Conservation (phyloP, 2,888 invertebrate genomes). For the Drosophila mayaguana region DNA sequence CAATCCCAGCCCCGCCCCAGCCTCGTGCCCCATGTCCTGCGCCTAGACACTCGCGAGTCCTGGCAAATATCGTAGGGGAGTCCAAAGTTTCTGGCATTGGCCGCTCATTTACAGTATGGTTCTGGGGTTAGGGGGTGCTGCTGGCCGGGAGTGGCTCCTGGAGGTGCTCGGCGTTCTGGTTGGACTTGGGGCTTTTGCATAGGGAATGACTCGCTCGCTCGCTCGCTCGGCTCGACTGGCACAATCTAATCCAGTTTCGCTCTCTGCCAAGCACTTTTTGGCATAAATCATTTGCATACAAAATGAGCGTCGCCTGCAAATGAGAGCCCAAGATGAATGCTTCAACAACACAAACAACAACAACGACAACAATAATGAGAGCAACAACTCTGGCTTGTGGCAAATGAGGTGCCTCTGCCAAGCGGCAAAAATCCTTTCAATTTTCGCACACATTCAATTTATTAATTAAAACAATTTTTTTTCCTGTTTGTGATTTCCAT, state of each 20-base stretch:
- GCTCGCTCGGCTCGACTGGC: constrained; percentile 44
- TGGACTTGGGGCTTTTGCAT: constrained; percentile 19
- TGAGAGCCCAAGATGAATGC: constrained; percentile 76
- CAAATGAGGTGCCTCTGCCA: constrained; percentile 39
- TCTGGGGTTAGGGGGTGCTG: background rate
- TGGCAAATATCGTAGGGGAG: constrained; percentile 58
- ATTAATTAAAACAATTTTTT: constrained; percentile 83
- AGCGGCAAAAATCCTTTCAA: constrained; percentile 82
- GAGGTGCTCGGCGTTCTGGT: background rate
- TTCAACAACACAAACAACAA: constrained; percentile 50
- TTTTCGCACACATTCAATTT: constrained; percentile 84
- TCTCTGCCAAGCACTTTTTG: constrained; percentile 73
- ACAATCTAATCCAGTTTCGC: constrained; percentile 78
- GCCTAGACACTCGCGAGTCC: constrained; percentile 11
- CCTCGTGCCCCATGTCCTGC: background rate
- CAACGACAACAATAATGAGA: constrained; percentile 31
- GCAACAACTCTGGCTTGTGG: constrained; percentile 41
- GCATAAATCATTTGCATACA: constrained; percentile 84
- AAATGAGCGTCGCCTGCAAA: constrained; percentile 79
- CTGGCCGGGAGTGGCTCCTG: background rate
- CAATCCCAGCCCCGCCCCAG: background rate
- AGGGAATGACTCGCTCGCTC: constrained; percentile 53
- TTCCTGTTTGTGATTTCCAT: constrained; percentile 68
- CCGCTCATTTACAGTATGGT: constrained; percentile 61
- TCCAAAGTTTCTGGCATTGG: constrained; percentile 61